Conservation (phyloP, 2,113 vertebrate genomes). For the Rhabdornis inornatus region DNA sequence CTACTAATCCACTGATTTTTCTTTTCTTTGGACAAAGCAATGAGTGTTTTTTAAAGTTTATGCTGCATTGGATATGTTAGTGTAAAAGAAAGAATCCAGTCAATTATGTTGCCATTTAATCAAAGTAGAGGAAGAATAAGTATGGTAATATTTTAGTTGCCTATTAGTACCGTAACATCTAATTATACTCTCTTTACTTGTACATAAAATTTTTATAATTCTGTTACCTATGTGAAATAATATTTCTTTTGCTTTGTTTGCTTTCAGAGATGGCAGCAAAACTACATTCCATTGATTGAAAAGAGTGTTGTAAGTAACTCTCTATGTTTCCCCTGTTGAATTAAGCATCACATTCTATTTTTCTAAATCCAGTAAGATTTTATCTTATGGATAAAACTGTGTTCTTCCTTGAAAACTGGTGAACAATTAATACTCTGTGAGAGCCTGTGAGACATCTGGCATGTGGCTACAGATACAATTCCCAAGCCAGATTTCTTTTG, state of each 20-base stretch:
- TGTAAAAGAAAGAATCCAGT: not conserved
- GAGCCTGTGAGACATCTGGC: not conserved
- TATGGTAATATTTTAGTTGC: not conserved
- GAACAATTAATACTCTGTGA: not conserved
- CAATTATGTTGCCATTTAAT: not conserved
- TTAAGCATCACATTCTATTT: not conserved
- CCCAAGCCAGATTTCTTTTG: constrained; percentile 51
- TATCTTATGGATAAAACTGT: not conserved
- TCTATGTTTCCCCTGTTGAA: not conserved
- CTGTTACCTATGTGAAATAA: not conserved
- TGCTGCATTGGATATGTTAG: not conserved
- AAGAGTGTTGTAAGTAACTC: constrained; percentile 36
- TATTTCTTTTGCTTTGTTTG: constrained; percentile 23
- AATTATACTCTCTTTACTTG: not conserved
- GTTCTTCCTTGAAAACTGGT: not conserved
- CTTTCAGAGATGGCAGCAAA: constrained; percentile 22
- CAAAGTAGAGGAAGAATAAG: not conserved
- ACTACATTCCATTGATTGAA: not conserved
- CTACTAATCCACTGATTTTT: not conserved
- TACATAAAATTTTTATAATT: not conserved
- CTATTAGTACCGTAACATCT: not conserved
- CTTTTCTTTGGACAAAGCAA: not conserved
- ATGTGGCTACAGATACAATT: constrained; percentile 27
- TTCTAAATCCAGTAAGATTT: not conserved
- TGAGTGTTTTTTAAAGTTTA: not conserved